phyloP scores from a whole-genome alignment of 2,113 vertebrate species.

The Sclerurus mexicanus region DNA sequence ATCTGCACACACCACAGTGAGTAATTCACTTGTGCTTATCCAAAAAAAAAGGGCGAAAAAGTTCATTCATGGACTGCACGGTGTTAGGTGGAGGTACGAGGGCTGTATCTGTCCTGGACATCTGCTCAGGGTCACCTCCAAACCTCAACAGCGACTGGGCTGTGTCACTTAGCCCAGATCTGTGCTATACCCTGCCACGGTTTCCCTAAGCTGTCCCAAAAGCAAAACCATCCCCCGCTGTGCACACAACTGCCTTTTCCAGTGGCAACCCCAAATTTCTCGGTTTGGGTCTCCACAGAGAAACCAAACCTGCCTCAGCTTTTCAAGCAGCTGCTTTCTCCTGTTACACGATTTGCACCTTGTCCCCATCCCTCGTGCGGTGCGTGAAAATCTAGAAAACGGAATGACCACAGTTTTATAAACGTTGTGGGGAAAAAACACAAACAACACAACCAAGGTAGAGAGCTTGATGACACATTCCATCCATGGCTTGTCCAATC shows the following conservation, averaged over 20 bases:
- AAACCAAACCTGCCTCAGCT: background rate
- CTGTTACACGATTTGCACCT: background rate
- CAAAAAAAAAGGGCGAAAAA: background rate
- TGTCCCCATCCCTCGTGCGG: accelerated
- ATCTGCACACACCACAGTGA: slow-evolving; percentile 20
- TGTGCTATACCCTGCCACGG: accelerated
- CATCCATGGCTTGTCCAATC: background rate
- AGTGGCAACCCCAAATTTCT: background rate
- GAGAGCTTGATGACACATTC: background rate
- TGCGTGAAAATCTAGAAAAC: background rate
- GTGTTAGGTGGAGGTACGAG: background rate
- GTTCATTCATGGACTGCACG: background rate
- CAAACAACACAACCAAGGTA: background rate
- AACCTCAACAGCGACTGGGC: background rate
- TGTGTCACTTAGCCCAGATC: background rate
- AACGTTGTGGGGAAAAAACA: accelerated
- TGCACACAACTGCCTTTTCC: accelerated
- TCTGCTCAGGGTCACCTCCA: background rate
- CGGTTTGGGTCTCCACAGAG: background rate
- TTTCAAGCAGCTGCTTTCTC: background rate
- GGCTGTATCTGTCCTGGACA: accelerated
- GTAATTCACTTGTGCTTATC: background rate
- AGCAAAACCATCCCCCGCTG: background rate
- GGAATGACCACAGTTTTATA: background rate
- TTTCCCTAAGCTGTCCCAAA: background rate